Conservation (phyloP, 2,797 vertebrate species). For the Distichodus sexfasciatus region DNA sequence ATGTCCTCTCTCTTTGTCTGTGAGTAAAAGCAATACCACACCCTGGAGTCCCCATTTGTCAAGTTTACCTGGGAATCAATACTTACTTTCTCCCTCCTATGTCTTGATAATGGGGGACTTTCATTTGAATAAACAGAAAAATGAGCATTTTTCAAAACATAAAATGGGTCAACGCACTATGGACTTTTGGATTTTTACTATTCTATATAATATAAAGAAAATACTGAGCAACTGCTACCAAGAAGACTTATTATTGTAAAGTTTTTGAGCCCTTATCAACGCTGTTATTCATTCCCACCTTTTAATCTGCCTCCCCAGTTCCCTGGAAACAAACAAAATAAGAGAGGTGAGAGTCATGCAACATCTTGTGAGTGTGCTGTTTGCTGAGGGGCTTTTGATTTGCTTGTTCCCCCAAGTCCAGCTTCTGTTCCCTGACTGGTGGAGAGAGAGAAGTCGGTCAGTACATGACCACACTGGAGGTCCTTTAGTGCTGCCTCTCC, state of each 20-base stretch:
- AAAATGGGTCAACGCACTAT: too few species aligned
- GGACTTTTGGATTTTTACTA: too few species aligned
- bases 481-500: conserved; percentile 6
- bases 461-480: conserved; percentile 25
- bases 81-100: conserved; percentile 31
- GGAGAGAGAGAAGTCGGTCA: too few species aligned
- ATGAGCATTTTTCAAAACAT: conserved; percentile 15
- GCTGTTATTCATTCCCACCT: not conserved
- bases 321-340: conserved; percentile 1
- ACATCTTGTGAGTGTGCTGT: too few species aligned
- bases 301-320: not conserved
- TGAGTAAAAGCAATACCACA: conserved; percentile 38
- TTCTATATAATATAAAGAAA: too few species aligned
- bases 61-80: conserved; percentile 44
- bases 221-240: too few species aligned
- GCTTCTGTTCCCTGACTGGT: too few species aligned
- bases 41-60: conserved; percentile 42
- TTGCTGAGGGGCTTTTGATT: conserved; percentile 26
- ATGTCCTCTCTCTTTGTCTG: conserved; percentile 40
- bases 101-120: conserved; percentile 39
- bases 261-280: not conserved
- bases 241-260: too few species aligned
- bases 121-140: conserved; percentile 45
- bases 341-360: conserved; percentile 9
- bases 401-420: conserved; percentile 23